Conservation (phyloP, 2,888 invertebrate species). For the Hypolimnas misippus region DNA sequence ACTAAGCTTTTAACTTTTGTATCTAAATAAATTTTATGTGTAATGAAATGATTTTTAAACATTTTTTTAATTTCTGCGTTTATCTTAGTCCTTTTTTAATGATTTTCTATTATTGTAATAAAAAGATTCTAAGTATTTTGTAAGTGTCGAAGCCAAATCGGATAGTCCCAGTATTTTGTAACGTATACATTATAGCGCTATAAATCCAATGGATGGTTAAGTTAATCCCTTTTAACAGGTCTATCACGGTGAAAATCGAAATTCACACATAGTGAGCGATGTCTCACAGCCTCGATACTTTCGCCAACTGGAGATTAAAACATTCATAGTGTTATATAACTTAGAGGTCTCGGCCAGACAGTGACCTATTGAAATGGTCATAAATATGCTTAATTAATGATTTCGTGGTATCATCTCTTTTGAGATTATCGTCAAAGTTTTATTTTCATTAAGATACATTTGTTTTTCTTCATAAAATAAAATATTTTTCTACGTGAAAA, state of each 20-base stretch:
- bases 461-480: no score
- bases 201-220: background rate
- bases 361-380: conserved; percentile 48
- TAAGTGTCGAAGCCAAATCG: no score
- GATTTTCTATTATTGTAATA: no score
- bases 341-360: conserved; percentile 70
- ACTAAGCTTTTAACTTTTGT: no score
- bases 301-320: conserved; percentile 53
- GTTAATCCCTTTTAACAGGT: conserved; percentile 55
- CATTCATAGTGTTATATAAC: conserved; percentile 56
- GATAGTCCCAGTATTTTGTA: no score
- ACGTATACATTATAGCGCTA: no score
- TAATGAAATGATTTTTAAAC: no score
- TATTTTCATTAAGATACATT: background rate
- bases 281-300: conserved; percentile 64
- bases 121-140: no score
- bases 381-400: background rate
- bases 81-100: no score
- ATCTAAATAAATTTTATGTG: no score
- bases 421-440: conserved; percentile 21
- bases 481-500: no score
- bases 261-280: conserved; percentile 49
- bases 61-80: no score
- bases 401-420: background rate
- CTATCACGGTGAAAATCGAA: conserved; percentile 66